These are phyloP conservation scores for Drosophila melanosoma DNA, from an alignment of 2,888 invertebrate species.

Conservation along the genomic window DNA sequence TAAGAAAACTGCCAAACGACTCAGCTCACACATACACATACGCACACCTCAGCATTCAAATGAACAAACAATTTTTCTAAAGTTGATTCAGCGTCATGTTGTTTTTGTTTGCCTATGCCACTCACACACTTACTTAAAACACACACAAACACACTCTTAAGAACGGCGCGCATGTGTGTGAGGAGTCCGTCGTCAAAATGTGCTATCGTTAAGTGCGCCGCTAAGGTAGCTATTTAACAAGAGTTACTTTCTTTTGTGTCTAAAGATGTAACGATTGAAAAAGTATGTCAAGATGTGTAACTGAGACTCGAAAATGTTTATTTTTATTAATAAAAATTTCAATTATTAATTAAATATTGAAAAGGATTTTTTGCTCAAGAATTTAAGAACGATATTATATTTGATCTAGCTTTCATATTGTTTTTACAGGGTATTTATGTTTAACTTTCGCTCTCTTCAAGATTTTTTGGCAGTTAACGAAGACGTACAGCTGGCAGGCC, in stretches of 20 bases:
- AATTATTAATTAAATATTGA: not conserved
- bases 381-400: not conserved
- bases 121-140: constrained; percentile 29
- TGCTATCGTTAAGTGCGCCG: constrained; percentile 62
- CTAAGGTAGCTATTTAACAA: constrained; percentile 20
- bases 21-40: constrained; percentile 28
- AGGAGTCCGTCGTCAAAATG: constrained; percentile 51
- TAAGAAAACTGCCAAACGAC: constrained; percentile 45
- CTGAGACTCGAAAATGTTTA: not conserved
- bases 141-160: constrained; percentile 28
- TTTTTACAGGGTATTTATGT: constrained; percentile 9
- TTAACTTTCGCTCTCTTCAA: constrained; percentile 16
- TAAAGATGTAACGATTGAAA: not conserved
- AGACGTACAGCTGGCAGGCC: constrained; percentile 53
- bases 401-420: not conserved
- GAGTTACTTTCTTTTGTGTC: not conserved
- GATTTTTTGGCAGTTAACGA: constrained; percentile 30
- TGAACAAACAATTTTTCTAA: constrained; percentile 66
- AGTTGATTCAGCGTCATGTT: constrained; percentile 66
- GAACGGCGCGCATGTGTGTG: constrained; percentile 59
- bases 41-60: constrained; percentile 38
- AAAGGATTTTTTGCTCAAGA: not conserved
- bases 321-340: too few relatives aligned
- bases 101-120: constrained; percentile 71
- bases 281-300: not conserved